Base-by-base conservation (phyloP, 1,140 invertebrate species). In the Cydia strobilella region DNA sequence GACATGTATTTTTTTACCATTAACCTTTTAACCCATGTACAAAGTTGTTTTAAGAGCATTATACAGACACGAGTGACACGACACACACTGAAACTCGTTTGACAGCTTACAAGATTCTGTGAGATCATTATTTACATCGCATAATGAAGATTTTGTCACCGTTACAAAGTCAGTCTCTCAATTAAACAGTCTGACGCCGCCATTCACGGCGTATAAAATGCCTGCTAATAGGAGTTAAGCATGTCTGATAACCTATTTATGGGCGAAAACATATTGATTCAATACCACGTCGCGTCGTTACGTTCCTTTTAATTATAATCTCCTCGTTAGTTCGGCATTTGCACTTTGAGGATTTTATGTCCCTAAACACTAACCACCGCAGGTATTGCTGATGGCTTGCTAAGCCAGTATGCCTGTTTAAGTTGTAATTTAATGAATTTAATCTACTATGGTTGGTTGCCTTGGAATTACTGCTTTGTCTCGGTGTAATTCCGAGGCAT, bases 381-480 rank as follows among this genome's bases (percentile, higher is more conserved):
- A 31, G 63, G 63, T 66, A 66, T 66, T 15, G 63, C 27, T 13
- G 27, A 27, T 66, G 27, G 25, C 5, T 35, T 27, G 13, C 25
- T 31, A 31, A 31, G 3, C 63, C 63, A 7, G 20, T 66, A 66
- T 31, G 27, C 63, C 63, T n/a, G 25, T 66, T 27, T 66, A 31
- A 66, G 63, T 66, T 66, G 63, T 66, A 27, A 66, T 66, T 66
- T 66, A 66, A 66, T 66, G 23, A 35, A 35, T 66, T 66, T 66
- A 66, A 66, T 66, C 63, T 66, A 66, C n/a, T 31, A 66, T 66
- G 63, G 63, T 31, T 66, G 63, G 63, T 66, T 66, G 63, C 27
- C 3, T 31, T 35, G 63, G 63, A 66, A 66, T 66, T 66, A 66
- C 63, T 66, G 63, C 63, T 35, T 66, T 66, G 63, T 66, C 5